Base-by-base conservation (phyloP, 64 coral and sea anemone species). In the Exaiptasia diaphana region DNA sequence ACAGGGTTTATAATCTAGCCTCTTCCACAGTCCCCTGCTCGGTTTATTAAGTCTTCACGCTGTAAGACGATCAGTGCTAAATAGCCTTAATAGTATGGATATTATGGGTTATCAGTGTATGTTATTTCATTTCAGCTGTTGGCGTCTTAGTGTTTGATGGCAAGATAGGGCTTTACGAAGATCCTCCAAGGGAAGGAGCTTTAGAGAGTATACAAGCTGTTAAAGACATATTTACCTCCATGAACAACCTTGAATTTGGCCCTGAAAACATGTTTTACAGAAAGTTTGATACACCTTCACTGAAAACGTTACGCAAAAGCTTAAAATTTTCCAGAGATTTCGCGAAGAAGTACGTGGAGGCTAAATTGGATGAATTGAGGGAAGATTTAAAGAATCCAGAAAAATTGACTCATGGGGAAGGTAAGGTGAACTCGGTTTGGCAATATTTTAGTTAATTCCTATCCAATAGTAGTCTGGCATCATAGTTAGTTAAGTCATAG, bases 131-230 rank as follows among this genome's bases (percentile, higher is more conserved):
- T 54, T 0, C 13, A 86, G 83, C 53, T 28, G 32, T 76, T 5
- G 83, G 83, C 14, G 76, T 57, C 22, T 18, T 86, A 20, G 83
- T 68, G 22, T 86, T 86, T 67, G 83, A 86, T 54, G 31, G 53
- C 22, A 65, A 71, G 2, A 58, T 86, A 6, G 83, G 83, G n/a
- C 22, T 86, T 0, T 86, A 86, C 41, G 41, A 64, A 50, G 83
- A 86, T 28, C 72, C 71, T 21, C 83, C 83, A 11, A 44, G 37
- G 52, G 12, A 41, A n/a, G 72, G 76, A 63, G 53, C 56, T 1
- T n/a, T 64, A 60, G 27, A 31, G 17, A 76, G 64, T 58, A 86
- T 86, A 20, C 4, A 38, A n/a, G 41, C 25, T 7, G 42, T 67
- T 34, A 70, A 76, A 10, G 42, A 76, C 0, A 76, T 86, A 1